Base-by-base conservation (phyloP, 2,113 vertebrate genomes). In the Nerophis lumbriciformis region DNA sequence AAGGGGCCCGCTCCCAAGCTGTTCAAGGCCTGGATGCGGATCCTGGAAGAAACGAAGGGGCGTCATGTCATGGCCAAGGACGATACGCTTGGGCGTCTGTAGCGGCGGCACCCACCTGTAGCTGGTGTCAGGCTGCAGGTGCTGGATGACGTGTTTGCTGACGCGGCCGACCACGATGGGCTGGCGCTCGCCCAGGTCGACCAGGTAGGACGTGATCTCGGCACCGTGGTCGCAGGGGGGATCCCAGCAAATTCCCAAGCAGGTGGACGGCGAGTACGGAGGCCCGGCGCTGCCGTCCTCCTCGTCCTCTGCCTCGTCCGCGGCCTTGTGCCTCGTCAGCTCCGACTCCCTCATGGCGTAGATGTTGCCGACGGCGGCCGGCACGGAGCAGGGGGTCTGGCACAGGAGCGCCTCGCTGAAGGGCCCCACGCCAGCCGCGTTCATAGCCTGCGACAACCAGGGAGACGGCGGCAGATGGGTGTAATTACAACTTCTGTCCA, bases 21-120 rank as follows among this genome's bases (percentile, higher is more conserved):
- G 80, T 98, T 99, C n/a, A 96, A 90, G 73, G 96, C 96, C 88
- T 99, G 96, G 88, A 99, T 95, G 66, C 96, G 90, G 87, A 98
- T 93, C 89, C 96, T 99, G 60, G 45, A 36, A 39, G 15, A 44
- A 36, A 42, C 21, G 28, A 42, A 21, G 8, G 42, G 61, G 28
- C 28, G 28, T 28, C 28, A 28, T 5, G 28, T 51, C 8, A 8
- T 28, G 19, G 45, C 63, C 38, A 61, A n/a, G 47, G 49, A 37
- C 15, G 51, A 16, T 42, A 58, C 14, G 48, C 5, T 42, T 28
- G 28, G 49, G 52, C 5, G n/a, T 12, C 8, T 28, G 39, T 55
- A 5, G 16, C 39, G 6, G 28, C 48, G 28, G 63, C 28, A 35
- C 63, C 5, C 79, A 98, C 96, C 94, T 98, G 92, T 97, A 98